Base-by-base conservation (phyloP, 2,797 vertebrate species). In the Odontamblyopus rebecca region DNA sequence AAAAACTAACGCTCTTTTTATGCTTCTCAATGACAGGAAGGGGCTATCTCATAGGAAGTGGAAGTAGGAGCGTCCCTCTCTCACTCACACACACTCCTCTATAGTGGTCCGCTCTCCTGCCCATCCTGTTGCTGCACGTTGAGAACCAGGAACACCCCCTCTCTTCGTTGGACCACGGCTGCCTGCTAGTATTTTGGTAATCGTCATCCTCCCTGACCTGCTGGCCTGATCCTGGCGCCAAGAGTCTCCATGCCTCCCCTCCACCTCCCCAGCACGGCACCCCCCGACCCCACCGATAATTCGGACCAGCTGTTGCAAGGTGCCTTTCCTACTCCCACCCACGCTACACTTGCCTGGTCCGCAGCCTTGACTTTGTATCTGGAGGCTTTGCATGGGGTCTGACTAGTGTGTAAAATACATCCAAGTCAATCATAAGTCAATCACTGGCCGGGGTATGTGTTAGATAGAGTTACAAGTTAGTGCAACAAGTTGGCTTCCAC, bases 301-400 rank as follows among this genome's bases (percentile, higher is more conserved):
- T 94, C 89, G 91, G 83, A 92, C 89, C 93, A 94, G 93, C 93
- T 94, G 93, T 93, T 94, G 92, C 90, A 94, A 94, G 92, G 92
- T 94, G 93, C 92, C 88, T 92, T 81, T 73, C 82, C 77, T 86
- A 74, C 89, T 91, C 88, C 84, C 89, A 90, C 84, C 84, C 85
- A 75, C 41, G n/a, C 87, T 73, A 76, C 90, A 91, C 86, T 92
- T 91, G 87, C 87, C 81, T 88, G 77, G 71, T 71, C 82, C 72
- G 73, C 67, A 77, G 86, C 61, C 79, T 77, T 69, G 73, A 83
- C 66, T 84, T 81, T 70, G 77, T 68, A 82, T 81, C 71, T 81
- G 81, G 79, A 82, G 68, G 83, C 89, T 87, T 85, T 89, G 87
- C 89, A 88, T 83, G 89, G 84, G 89, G 86, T 88, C 83, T 89